phyloP scores from a whole-genome alignment of 2,888 invertebrate species.

The Hoplodrina ambigua region DNA sequence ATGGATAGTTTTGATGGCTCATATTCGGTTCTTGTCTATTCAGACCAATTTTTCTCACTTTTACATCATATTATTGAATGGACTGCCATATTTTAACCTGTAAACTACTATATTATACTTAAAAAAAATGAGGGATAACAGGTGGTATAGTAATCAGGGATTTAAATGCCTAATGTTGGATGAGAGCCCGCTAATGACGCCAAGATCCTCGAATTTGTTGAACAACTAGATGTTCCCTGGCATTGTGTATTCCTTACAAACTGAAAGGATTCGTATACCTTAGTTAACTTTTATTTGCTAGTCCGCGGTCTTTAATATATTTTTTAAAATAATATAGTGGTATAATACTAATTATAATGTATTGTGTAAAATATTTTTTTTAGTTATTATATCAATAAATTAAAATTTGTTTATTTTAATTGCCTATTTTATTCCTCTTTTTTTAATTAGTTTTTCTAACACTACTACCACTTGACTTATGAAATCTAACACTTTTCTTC shows the following conservation, averaged over 20 bases:
- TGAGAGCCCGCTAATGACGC: conserved; percentile 27
- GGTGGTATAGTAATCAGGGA: conserved; percentile 56
- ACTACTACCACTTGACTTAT: not conserved
- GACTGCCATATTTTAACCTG: conserved; percentile 88
- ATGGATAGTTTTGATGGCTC: conserved; percentile 79
- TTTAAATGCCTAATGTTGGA: conserved; percentile 55
- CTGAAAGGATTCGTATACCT: conserved; percentile 79
- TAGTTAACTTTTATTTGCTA: conserved; percentile 88
- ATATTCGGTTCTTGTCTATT: conserved; percentile 80
- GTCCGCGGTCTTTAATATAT: conserved; percentile 88
- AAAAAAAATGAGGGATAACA: conserved; percentile 54
- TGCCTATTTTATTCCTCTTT: conserved; percentile 75
- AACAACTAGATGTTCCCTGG: conserved; percentile 55
- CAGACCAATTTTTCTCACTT: conserved; percentile 89
- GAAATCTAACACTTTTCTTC: not conserved
- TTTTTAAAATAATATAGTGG: conserved; percentile 87
- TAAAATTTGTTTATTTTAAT: conserved; percentile 90
- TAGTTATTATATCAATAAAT: conserved; percentile 90
- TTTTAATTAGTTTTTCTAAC: conserved; percentile 4
- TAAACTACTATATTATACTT: conserved; percentile 75
- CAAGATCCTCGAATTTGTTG: conserved; percentile 55
- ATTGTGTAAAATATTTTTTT: conserved; percentile 90
- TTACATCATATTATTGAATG: conserved; percentile 84
- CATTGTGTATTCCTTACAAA: conserved; percentile 69
- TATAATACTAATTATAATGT: conserved; percentile 90